Percentiles rank a stretch among this genome's conserved stretches.
phyloP scores from a whole-genome alignment of 2,888 invertebrate genomes.

The Dryomyza anilis region DNA sequence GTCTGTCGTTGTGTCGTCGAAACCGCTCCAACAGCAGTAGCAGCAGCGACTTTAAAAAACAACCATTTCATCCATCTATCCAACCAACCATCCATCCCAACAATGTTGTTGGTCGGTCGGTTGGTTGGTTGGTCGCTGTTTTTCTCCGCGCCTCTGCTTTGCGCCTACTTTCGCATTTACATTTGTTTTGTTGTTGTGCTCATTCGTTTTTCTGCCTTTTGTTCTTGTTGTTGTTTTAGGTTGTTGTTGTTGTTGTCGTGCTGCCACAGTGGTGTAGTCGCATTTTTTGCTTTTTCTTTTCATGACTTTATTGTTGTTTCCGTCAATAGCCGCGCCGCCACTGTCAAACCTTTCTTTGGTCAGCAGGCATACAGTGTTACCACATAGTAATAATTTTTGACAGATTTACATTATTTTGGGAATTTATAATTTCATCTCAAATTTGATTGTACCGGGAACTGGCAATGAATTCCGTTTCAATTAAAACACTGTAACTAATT shows the following conservation, averaged over 20 bases:
- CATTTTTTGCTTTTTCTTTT: background rate
- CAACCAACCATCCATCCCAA: no score
- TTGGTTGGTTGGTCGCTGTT: no score
- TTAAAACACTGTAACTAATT: no score
- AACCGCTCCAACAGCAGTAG: slow-evolving; percentile 12
- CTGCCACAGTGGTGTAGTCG: background rate
- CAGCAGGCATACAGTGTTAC: background rate
- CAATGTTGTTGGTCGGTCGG: no score
- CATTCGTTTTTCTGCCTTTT: slow-evolving; percentile 13
- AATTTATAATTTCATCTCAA: no score
- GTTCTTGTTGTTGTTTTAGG: slow-evolving; percentile 12
- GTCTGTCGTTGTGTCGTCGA: background rate
- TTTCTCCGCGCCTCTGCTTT: no score
- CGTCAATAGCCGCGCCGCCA: slow-evolving; percentile 33
- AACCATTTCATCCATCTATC: slow-evolving; percentile 18
- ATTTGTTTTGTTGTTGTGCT: slow-evolving; percentile 21
- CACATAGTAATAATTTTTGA: background rate
- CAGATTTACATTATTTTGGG: no score
- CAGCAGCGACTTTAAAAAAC: background rate
- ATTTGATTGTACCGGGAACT: no score
- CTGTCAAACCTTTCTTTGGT: slow-evolving; percentile 32
- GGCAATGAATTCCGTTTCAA: no score
- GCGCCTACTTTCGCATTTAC: slow-evolving; percentile 15
- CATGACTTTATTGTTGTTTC: slow-evolving; percentile 17
- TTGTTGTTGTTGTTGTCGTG: slow-evolving; percentile 27